Evolutionary conservation across 2,888 invertebrate species (phyloP).

Genomic region (Oscheius onirici): DNA sequence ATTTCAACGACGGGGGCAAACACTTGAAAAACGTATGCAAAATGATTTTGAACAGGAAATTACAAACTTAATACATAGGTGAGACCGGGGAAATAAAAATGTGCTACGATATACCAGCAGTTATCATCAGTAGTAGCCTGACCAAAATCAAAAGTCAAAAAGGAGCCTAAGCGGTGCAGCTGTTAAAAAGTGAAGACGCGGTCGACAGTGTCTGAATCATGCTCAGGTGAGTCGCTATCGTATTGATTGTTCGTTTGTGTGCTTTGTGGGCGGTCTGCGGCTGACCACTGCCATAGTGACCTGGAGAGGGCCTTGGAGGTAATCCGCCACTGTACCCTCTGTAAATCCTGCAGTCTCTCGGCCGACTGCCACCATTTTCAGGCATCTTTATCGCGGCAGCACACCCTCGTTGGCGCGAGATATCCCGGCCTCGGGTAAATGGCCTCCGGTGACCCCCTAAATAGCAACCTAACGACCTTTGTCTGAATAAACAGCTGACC

Average conservation of each 20-base stretch:
- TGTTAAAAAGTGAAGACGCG: neutral
- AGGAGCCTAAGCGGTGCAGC: neutral
- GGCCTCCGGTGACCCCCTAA: constrained; percentile 25
- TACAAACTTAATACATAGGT: too few relatives aligned
- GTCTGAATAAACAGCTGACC: constrained; percentile 17
- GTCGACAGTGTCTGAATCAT: constrained; percentile 31
- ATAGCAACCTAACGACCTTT: neutral
- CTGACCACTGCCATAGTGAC: constrained; percentile 34
- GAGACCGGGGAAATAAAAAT: too few relatives aligned
- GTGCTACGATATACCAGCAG: too few relatives aligned
- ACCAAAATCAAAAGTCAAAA: neutral
- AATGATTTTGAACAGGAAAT: too few relatives aligned
- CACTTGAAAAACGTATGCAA: neutral
- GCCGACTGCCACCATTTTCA: constrained; percentile 21
- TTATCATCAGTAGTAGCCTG: too few relatives aligned
- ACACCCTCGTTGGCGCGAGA: neutral
- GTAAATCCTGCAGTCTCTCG: constrained; percentile 10
- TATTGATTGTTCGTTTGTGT: constrained; percentile 33
- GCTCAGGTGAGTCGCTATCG: constrained; percentile 34
- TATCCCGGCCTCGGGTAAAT: constrained; percentile 23
- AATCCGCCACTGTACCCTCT: constrained; percentile 27
- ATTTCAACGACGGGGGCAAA: constrained; percentile 8
- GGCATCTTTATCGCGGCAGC: constrained; percentile 31
- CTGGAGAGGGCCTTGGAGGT: constrained; percentile 26
- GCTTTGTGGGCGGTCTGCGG: constrained; percentile 23